Conservation (phyloP, 2,888 invertebrate genomes). For the Parnassius glacialis region DNA sequence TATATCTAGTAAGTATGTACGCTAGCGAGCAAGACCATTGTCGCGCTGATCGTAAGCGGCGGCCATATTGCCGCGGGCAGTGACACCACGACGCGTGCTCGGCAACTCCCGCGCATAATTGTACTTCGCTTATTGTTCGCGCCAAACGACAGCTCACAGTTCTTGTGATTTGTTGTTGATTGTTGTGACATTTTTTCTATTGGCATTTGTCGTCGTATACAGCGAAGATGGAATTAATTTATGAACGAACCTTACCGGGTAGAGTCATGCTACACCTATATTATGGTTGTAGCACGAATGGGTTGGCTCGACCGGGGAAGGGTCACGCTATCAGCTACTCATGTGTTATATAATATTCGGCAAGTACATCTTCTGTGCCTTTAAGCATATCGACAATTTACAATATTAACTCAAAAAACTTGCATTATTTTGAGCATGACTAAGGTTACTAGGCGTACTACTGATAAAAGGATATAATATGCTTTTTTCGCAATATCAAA, state of each 20-base stretch:
- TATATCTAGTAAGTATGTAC: neutral
- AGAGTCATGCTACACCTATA: no score
- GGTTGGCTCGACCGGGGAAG: no score
- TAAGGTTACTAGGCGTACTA: no score
- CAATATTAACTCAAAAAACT: no score
- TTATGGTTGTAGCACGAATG: no score
- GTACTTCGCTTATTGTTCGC: conserved; percentile 38
- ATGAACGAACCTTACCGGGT: neutral
- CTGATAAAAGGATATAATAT: no score
- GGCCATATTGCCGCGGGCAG: conserved; percentile 30
- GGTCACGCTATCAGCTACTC: no score
- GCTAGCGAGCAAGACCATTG: neutral
- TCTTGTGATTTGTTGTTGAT: conserved; percentile 34
- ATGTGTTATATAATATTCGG: no score
- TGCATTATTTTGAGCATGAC: no score
- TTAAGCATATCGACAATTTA: no score
- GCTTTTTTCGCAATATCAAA: no score
- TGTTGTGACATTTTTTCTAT: conserved; percentile 25
- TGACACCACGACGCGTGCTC: conserved; percentile 40
- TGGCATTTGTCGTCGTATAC: conserved; percentile 1
- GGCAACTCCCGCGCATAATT: conserved; percentile 45
- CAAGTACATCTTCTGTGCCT: no score
- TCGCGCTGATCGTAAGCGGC: conserved; percentile 1
- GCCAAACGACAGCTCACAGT: conserved; percentile 27
- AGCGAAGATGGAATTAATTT: conserved; percentile 1